Evolutionary conservation across 2,113 vertebrate species (phyloP).

Genomic region (Benitochromis conjunctus): DNA sequence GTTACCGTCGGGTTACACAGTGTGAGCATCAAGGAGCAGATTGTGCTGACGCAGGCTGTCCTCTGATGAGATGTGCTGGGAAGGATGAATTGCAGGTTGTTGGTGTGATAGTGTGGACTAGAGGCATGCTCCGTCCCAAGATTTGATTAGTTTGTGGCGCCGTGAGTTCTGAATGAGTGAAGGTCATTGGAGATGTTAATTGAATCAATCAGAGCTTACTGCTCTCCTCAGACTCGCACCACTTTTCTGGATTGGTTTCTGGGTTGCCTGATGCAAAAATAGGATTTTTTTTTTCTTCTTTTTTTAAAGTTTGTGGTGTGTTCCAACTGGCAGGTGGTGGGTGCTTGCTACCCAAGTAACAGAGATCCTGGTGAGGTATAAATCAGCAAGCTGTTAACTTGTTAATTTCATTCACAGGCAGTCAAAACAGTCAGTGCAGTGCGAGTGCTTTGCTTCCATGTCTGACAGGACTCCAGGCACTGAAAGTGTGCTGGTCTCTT

Average conservation of each 20-base stretch:
- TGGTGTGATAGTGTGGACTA: conserved; percentile 21
- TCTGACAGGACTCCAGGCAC: not conserved
- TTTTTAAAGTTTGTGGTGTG: not conserved
- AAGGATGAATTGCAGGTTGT: conserved; percentile 26
- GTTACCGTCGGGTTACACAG: conserved; percentile 36
- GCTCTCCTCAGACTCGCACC: not conserved
- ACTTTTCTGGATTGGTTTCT: conserved; percentile 4
- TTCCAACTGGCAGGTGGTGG: not conserved
- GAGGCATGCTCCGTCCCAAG: not conserved
- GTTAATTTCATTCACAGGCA: not conserved
- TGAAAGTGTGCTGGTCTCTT: not conserved
- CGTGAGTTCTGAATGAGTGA: conserved; percentile 28
- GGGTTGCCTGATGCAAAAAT: not conserved
- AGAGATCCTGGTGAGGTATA: not conserved
- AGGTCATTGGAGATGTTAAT: conserved; percentile 48
- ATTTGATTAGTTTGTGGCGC: conserved; percentile 20
- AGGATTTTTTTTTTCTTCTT: not conserved
- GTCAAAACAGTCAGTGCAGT: not conserved
- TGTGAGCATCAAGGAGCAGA: conserved; percentile 51
- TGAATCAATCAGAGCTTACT: conserved; percentile 21
- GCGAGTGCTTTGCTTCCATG: not conserved
- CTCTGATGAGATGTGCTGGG: conserved; percentile 12
- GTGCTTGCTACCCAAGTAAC: not conserved
- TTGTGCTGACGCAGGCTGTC: conserved; percentile 50
- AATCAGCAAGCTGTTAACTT: not conserved